Evolutionary conservation across 2,113 vertebrate genomes (phyloP).

Genomic region (Megaptera novaeangliae): DNA sequence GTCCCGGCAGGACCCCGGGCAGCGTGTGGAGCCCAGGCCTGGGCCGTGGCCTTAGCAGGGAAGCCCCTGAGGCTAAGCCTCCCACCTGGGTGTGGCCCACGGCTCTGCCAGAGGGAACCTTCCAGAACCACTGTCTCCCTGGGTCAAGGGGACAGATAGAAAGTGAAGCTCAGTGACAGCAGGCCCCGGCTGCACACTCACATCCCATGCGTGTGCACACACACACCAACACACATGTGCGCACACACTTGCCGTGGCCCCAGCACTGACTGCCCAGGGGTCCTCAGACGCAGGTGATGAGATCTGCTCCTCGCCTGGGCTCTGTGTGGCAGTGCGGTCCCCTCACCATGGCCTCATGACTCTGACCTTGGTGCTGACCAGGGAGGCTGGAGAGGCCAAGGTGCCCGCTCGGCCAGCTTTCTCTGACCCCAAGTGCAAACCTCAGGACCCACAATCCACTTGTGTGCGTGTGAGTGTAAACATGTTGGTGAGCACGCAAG

Average conservation of each 20-base stretch:
- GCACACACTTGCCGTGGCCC: rapidly evolving
- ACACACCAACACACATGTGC: neutral
- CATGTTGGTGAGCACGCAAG: rapidly evolving
- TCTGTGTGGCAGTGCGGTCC: rapidly evolving
- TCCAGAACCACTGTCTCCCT: neutral
- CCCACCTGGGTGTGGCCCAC: neutral
- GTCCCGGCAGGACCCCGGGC: neutral
- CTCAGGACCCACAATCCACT: neutral
- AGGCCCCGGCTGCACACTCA: neutral
- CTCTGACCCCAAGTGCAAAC: neutral
- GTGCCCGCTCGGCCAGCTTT: rapidly evolving
- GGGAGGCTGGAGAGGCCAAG: neutral
- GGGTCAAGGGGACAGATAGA: neutral
- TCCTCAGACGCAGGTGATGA: rapidly evolving
- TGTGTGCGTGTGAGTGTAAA: rapidly evolving
- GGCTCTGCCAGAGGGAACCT: neutral
- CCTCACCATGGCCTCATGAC: rapidly evolving
- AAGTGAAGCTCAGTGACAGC: neutral
- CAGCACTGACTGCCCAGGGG: neutral
- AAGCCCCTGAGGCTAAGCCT: no score
- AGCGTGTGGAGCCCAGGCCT: neutral
- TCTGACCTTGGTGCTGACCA: neutral
- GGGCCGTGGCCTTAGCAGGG: neutral
- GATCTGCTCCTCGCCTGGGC: rapidly evolving
- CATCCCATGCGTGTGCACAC: rapidly evolving